Percentiles rank a stretch among this genome's conserved stretches.
Conservation (phyloP, 1,140 invertebrate genomes). For the Drosophila equinoxialis region DNA sequence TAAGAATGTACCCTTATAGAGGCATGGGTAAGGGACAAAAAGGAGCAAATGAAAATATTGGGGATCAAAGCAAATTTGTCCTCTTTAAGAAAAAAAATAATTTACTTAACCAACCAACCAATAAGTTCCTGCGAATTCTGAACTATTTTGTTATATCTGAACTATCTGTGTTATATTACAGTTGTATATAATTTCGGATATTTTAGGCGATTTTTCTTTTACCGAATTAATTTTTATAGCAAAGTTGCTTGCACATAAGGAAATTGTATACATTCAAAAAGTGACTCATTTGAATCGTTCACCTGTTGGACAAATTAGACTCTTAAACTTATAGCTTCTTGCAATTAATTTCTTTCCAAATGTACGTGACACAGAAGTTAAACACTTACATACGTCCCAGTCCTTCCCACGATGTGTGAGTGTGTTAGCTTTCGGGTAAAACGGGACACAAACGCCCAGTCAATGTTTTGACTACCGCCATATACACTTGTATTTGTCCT, state of each 20-base stretch:
- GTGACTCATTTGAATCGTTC: not conserved
- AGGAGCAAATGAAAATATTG: not conserved
- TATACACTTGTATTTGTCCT: not conserved
- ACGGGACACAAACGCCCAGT: conserved; percentile 24
- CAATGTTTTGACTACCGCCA: conserved; percentile 55
- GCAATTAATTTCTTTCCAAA: conserved; percentile 4
- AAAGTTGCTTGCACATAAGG: too few species aligned
- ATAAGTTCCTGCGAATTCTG: not conserved
- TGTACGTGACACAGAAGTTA: conserved; percentile 6
- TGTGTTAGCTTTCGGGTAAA: too few species aligned
- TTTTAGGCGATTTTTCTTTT: too few species aligned
- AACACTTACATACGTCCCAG: not conserved
- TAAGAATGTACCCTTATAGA: conserved; percentile 27
- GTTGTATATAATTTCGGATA: too few species aligned
- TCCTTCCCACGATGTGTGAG: not conserved
- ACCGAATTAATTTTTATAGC: too few species aligned
- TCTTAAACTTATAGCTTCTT: not conserved
- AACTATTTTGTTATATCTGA: too few species aligned
- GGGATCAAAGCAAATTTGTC: not conserved
- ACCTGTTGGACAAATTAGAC: not conserved
- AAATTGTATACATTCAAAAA: not conserved
- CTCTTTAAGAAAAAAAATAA: not conserved
- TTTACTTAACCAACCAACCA: not conserved
- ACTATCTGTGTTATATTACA: too few species aligned
- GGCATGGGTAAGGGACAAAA: not conserved